A percentile compares a stretch with the other conserved stretches of the same genome.
Evolutionary conservation across 2,797 vertebrate genomes (phyloP).

Genomic region (Pseudocheirus occidentalis): DNA sequence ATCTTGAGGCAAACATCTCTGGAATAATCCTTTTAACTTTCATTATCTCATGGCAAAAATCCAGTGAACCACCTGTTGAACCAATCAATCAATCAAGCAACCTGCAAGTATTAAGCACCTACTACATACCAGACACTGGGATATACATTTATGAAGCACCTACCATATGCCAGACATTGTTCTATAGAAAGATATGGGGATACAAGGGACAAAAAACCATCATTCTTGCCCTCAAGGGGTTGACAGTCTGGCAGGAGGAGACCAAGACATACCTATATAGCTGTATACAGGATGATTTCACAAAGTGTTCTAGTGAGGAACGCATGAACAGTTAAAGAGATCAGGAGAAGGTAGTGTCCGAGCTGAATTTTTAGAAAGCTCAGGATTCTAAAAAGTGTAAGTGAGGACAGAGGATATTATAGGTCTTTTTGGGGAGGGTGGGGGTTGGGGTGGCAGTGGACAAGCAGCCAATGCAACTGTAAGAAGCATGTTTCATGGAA

Average conservation of each 20-base stretch:
- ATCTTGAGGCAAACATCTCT: background rate
- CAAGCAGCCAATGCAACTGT: background rate
- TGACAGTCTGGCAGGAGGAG: background rate
- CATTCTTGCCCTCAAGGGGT: background rate
- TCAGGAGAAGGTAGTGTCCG: background rate
- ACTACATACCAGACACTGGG: background rate
- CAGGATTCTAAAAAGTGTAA: background rate
- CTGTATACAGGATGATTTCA: background rate
- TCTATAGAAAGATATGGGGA: background rate
- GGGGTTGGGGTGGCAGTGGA: background rate
- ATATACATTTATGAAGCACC: background rate
- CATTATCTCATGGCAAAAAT: background rate
- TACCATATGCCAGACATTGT: background rate
- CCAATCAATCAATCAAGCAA: background rate
- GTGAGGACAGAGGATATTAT: background rate
- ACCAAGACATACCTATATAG: background rate
- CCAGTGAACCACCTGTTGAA: background rate
- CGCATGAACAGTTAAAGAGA: background rate
- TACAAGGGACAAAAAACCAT: background rate
- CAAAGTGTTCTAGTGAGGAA: background rate
- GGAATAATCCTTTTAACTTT: background rate
- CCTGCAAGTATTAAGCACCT: background rate
- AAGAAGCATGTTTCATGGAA: background rate
- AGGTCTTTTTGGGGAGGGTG: too few relatives aligned
- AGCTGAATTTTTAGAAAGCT: background rate